Conservation (phyloP, 1,140 invertebrate genomes). For the Liolophura sinensis region DNA sequence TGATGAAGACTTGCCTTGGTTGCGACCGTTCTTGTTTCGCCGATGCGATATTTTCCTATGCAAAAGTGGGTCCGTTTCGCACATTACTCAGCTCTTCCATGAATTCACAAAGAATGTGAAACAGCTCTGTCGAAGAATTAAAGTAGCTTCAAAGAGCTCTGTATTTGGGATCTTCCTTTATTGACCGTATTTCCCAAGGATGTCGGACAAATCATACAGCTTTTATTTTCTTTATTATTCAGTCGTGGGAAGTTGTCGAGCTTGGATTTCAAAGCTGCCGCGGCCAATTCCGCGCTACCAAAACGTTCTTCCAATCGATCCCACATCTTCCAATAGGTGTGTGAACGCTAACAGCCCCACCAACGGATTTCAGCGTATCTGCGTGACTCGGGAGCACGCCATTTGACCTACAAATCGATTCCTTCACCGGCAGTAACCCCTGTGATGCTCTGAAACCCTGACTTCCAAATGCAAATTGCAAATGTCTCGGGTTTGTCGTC, state of each 20-base stretch:
- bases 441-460: too few relatives aligned
- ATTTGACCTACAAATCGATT: conserved; percentile 26
- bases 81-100: conserved; percentile 10
- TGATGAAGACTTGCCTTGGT: too few relatives aligned
- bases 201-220: conserved; percentile 26
- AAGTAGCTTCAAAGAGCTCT: conserved; percentile 15
- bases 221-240: conserved; percentile 13
- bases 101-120: conserved; percentile 22
- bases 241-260: conserved; percentile 23
- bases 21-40: neutral
- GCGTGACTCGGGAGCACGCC: conserved; percentile 15
- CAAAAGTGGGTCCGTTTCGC: conserved; percentile 23
- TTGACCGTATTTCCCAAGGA: conserved; percentile 21
- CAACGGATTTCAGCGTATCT: conserved; percentile 16
- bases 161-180: conserved; percentile 16
- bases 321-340: conserved; percentile 17
- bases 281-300: conserved; percentile 22
- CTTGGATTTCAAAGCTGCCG: conserved; percentile 19
- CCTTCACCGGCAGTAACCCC: too few relatives aligned
- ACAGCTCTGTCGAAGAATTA: conserved; percentile 23
- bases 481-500: too few relatives aligned
- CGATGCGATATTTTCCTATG: conserved; percentile 4
- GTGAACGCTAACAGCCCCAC: conserved; percentile 11
- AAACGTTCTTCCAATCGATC: conserved; percentile 26
- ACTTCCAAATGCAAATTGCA: too few relatives aligned